Base-by-base conservation (phyloP, 2,113 vertebrate genomes). In the Numida meleagris region DNA sequence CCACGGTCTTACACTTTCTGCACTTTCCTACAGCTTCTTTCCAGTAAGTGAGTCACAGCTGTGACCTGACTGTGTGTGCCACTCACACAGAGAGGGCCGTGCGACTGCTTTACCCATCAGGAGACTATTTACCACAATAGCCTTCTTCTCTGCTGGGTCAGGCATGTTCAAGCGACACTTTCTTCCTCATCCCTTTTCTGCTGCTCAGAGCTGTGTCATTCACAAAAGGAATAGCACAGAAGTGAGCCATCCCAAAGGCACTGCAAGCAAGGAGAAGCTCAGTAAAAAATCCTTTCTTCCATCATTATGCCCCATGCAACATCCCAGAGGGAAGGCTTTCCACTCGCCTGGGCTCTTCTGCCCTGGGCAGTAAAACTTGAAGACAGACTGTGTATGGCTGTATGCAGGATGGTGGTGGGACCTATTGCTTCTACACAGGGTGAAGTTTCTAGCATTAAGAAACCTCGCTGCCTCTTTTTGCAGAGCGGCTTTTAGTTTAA, bases 81-180 rank as follows among this genome's bases (percentile, higher is more conserved):
- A 14, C 18, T 61, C 34, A 20, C 55, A 25, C 18, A 45, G 66
- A 0, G 4, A 66, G 55, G 45, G n/a, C 31, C 42, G 29, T 0
- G 0, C 21, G 5, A 0, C 0, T 16, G 23, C 40, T 40, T 75
- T 11, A 33, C 1, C 4, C 23, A 21, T 62, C 0, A 0, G 51
- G 50, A 81, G 8, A 2, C 1, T 9, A 0, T 0, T 13, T 13
- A 29, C 14, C 90, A 55, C 42, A 66, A 62, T 0, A 63, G 8
- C 43, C 42, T 57, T 63, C 51, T 57, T 63, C 23, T 62, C 48
- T 24, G 20, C 42, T 3, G 3, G 25, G 20, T 27, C 55, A 36
- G 48, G 50, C 36, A 14, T 73, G 25, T 29, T 62, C 53, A 74
- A 71, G 27, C 81, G 55, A 18, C 45, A 38, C 21, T n/a, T 45